Percentiles rank a stretch among this genome's conserved stretches.
phyloP scores from a whole-genome alignment of 30 jellyfish, hydroid and myxozoan genomes.

The Turritopsis rubra region DNA sequence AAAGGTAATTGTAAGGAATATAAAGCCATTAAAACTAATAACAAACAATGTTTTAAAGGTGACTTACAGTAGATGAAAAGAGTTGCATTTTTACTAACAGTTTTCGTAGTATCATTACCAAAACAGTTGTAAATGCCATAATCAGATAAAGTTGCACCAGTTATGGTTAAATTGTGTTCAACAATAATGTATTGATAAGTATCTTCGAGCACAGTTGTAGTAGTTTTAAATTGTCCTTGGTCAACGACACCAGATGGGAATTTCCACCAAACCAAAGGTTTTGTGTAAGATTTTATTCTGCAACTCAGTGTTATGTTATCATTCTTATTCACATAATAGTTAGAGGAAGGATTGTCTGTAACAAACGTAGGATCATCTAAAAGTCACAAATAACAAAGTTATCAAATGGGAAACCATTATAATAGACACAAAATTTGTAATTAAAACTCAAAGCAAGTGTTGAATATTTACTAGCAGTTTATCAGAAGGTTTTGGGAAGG shows the following conservation, averaged over 20 bases:
- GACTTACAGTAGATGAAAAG: conserved; percentile 6
- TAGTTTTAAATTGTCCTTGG: neutral
- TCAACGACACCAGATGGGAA: neutral
- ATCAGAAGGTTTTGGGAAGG: too few relatives aligned
- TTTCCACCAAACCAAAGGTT: neutral
- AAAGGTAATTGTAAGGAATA: too few relatives aligned
- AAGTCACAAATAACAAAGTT: too few relatives aligned
- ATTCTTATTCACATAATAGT: neutral
- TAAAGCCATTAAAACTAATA: neutral
- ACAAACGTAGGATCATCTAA: conserved; percentile 18
- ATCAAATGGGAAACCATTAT: too few relatives aligned
- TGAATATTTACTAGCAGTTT: too few relatives aligned
- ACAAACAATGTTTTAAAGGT: neutral
- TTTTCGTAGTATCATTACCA: neutral
- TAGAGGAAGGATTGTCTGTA: neutral
- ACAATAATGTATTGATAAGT: neutral
- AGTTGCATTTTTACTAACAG: neutral
- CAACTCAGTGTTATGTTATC: neutral
- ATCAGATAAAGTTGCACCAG: conserved; percentile 5
- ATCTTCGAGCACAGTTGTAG: neutral
- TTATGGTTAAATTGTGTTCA: neutral
- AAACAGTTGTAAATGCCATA: conserved; percentile 9
- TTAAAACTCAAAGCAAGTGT: too few relatives aligned
- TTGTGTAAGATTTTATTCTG: conserved; percentile 15
- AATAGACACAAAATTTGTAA: too few relatives aligned